Percentiles rank a stretch among this genome's conserved stretches.
phyloP scores from a whole-genome alignment of 2,797 vertebrate genomes.

The Poecile montanus region DNA sequence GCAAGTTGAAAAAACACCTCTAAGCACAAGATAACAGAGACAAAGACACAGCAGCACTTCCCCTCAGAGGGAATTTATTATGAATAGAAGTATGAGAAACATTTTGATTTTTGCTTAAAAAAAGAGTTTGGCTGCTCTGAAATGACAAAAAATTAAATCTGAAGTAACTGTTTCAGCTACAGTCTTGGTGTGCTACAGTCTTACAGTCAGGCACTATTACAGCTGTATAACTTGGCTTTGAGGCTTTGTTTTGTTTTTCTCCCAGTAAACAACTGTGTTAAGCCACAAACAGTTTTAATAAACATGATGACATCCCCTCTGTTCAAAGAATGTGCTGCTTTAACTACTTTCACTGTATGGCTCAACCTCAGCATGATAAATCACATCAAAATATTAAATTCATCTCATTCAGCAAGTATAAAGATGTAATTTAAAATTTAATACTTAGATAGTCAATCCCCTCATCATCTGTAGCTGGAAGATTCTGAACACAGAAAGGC shows the following conservation, averaged over 20 bases:
- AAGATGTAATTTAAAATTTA: background rate
- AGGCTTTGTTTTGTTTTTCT: background rate
- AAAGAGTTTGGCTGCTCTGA: background rate
- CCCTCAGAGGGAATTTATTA: background rate
- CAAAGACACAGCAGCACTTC: background rate
- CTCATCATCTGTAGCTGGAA: background rate
- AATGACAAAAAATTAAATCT: background rate
- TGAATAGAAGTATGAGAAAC: background rate
- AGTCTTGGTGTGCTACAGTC: background rate
- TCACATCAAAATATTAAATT: slow-evolving; percentile 14
- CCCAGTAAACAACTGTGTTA: background rate
- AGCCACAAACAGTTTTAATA: background rate
- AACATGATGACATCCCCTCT: background rate
- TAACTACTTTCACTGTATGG: background rate
- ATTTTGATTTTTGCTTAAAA: slow-evolving; percentile 18
- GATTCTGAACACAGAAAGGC: background rate
- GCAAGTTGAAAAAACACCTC: background rate
- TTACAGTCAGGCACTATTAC: background rate
- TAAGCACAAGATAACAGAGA: background rate
- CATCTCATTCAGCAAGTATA: background rate
- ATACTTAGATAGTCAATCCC: background rate
- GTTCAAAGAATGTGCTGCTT: background rate
- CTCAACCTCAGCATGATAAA: background rate
- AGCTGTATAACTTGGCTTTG: background rate
- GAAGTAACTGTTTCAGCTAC: background rate